Evolutionary conservation across 2,888 invertebrate genomes (phyloP).

Genomic region (Ashinkailepas kermadecensis): DNA sequence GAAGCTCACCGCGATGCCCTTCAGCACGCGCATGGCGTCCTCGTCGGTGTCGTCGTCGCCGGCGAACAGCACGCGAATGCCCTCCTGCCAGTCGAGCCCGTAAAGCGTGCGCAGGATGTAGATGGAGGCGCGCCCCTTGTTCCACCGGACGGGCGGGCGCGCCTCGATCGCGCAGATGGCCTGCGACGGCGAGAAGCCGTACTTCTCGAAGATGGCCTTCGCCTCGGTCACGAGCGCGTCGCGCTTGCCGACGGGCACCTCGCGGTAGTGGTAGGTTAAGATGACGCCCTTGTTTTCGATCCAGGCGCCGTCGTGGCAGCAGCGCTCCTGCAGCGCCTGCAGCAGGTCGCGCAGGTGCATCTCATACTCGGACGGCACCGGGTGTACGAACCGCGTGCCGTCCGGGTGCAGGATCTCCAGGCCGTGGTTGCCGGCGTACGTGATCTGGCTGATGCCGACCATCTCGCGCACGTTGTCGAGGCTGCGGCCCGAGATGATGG

Average conservation of each 20-base stretch:
- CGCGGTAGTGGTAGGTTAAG: conserved; percentile 44
- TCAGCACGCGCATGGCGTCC: conserved; percentile 42
- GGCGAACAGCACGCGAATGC: conserved; percentile 47
- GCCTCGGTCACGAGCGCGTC: conserved; percentile 40
- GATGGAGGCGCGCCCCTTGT: conserved; percentile 81
- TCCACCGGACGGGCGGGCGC: conserved; percentile 83
- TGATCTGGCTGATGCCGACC: conserved; percentile 43
- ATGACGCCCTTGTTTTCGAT: conserved; percentile 44
- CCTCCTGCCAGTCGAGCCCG: conserved; percentile 78
- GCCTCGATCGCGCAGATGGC: conserved; percentile 83
- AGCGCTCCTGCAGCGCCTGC: conserved; percentile 60
- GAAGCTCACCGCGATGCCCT: conserved; percentile 79
- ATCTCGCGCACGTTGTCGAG: conserved; percentile 42
- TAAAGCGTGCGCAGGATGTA: conserved; percentile 83
- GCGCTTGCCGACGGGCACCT: conserved; percentile 37
- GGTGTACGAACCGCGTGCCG: conserved; percentile 44
- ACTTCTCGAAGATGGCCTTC: conserved; percentile 40
- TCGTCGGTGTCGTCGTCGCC: conserved; percentile 43
- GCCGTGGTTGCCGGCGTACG: conserved; percentile 45
- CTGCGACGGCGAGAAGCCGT: conserved; percentile 42
- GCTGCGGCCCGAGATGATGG: conserved; percentile 44
- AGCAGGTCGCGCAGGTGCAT: conserved; percentile 40
- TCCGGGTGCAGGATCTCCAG: conserved; percentile 45
- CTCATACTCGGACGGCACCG: conserved; percentile 43
- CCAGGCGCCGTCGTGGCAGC: conserved; percentile 44